Evolutionary conservation across 2,888 invertebrate genomes (phyloP).

Genomic region (Sinodicranocentrus sp.): DNA sequence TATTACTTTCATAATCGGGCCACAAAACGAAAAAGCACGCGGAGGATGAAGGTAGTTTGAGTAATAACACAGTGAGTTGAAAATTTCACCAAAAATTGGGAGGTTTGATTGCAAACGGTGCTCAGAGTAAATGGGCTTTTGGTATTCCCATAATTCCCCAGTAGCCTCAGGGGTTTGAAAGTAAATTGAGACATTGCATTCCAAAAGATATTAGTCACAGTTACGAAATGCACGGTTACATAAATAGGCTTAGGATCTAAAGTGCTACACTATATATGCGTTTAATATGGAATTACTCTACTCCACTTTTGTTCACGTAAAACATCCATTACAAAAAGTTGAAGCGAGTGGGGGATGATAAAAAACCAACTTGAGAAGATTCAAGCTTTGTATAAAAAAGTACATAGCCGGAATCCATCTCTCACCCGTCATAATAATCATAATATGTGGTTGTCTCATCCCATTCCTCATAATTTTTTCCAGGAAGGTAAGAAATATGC

Average conservation of each 20-base stretch:
- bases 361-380: constrained; percentile 37
- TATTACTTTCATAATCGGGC: too few relatives aligned
- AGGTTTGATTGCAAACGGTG: not conserved
- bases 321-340: not conserved
- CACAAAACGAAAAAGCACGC: too few relatives aligned
- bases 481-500: constrained; percentile 51
- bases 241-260: constrained; percentile 5
- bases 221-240: constrained; percentile 1
- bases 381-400: constrained; percentile 10
- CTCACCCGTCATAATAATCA: constrained; percentile 55
- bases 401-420: constrained; percentile 43
- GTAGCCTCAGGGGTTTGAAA: constrained; percentile 28
- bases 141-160: constrained; percentile 13
- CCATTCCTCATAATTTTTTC: constrained; percentile 57
- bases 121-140: not conserved
- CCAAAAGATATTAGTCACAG: constrained; percentile 61
- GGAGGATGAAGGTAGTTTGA: too few relatives aligned
- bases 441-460: constrained; percentile 51
- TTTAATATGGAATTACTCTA: not conserved
- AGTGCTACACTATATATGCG: not conserved
- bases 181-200: constrained; percentile 67
- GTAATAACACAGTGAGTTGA: too few relatives aligned
- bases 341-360: constrained; percentile 26
- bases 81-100: not conserved
- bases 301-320: constrained; percentile 14